Evolutionary conservation across 35 echinoderm and acorn worm species (phyloP).

Genomic region (Diadema setosum): DNA sequence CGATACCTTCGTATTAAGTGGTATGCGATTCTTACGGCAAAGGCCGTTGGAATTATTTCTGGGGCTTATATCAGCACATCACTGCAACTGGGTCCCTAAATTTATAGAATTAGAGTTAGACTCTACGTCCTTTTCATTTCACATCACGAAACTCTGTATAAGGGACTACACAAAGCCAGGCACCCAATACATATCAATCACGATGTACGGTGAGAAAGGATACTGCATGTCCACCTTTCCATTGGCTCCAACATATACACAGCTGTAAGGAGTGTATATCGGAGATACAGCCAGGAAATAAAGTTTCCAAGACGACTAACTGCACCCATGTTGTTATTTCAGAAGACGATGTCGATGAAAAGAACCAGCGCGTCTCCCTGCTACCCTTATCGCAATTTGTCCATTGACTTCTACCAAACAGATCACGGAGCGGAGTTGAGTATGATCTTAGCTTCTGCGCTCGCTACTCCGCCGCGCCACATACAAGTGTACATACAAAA

Average conservation of each 20-base stretch:
- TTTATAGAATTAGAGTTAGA: neutral
- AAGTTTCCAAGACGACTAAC: neutral
- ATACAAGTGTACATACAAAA: no score
- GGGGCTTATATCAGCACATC: neutral
- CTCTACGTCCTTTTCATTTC: neutral
- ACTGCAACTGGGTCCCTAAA: neutral
- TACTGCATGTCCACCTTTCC: conserved; percentile 15
- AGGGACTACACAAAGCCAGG: neutral
- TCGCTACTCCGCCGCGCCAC: no score
- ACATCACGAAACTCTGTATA: neutral
- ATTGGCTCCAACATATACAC: neutral
- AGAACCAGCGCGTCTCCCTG: no score
- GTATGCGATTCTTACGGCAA: neutral
- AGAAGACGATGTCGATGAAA: no score
- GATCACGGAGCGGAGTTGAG: no score
- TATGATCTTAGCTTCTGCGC: no score
- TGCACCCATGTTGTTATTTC: neutral
- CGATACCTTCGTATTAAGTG: neutral
- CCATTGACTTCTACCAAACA: no score
- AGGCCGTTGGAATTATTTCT: neutral
- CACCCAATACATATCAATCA: neutral
- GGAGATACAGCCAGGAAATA: neutral
- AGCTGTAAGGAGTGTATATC: conserved; percentile 1
- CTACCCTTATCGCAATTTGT: no score
- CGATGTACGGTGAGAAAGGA: neutral